Conservation (phyloP, 2,888 invertebrate species). For the Morpho achilles region DNA sequence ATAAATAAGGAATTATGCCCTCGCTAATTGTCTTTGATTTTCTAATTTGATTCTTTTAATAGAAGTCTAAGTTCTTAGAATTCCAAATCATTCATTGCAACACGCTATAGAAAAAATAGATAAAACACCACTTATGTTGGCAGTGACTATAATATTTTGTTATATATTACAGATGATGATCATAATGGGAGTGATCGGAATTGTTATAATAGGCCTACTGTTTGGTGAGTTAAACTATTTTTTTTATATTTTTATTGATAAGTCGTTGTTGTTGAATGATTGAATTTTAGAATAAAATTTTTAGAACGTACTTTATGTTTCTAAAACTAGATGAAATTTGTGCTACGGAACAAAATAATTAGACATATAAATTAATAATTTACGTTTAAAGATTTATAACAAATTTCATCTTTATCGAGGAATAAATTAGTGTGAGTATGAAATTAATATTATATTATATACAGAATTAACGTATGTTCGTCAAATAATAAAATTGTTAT, state of each 20-base stretch:
- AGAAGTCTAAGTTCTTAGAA: too few species aligned
- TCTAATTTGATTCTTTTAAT: too few species aligned
- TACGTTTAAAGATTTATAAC: not conserved
- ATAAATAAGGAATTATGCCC: too few species aligned
- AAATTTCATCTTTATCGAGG: constrained; percentile 20
- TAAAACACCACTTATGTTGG: too few species aligned
- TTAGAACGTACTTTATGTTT: constrained; percentile 15
- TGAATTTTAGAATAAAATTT: constrained; percentile 23
- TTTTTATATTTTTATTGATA: constrained; percentile 2
- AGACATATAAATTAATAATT: not conserved
- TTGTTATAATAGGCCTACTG: constrained; percentile 90
- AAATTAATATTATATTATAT: constrained; percentile 1
- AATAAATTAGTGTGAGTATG: constrained; percentile 7
- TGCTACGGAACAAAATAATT: not conserved
- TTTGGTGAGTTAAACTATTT: constrained; percentile 84
- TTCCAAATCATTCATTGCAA: too few species aligned
- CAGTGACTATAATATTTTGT: not conserved
- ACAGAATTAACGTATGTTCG: constrained; percentile 9
- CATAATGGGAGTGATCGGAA: constrained; percentile 91
- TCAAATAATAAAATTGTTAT: constrained; percentile 4
- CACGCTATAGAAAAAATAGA: too few species aligned
- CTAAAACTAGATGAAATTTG: constrained; percentile 23
- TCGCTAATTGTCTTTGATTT: too few species aligned
- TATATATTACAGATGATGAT: constrained; percentile 87
- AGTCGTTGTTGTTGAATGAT: constrained; percentile 35